These are phyloP conservation scores for Anthonomus grandis DNA, from an alignment of 1,140 invertebrate species.

Conservation along the genomic window DNA sequence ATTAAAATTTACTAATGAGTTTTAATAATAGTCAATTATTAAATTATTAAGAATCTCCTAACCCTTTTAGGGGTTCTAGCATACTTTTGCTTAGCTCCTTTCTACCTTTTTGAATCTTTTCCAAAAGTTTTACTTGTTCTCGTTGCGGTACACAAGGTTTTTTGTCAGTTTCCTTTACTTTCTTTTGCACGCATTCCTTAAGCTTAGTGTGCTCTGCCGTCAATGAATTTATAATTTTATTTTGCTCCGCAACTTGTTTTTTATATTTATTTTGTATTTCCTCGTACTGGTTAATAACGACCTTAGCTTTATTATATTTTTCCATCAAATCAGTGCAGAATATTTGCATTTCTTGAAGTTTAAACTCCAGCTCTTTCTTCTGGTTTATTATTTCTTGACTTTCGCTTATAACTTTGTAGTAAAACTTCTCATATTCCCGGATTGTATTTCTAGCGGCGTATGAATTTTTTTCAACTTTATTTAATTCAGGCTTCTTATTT, in stretches of 20 bases:
- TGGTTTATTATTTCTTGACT: conserved; percentile 18
- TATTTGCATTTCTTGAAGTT: conserved; percentile 28
- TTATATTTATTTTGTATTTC: conserved; percentile 34
- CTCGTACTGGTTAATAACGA: conserved; percentile 32
- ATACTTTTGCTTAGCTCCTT: no score
- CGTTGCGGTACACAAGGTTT: no score
- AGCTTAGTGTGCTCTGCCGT: conserved; percentile 30
- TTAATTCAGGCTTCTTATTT: conserved; percentile 20
- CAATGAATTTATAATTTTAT: conserved; percentile 27
- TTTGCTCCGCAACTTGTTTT: conserved; percentile 34
- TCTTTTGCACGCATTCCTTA: conserved; percentile 22
- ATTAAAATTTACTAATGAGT: no score
- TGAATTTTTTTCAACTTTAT: conserved; percentile 2
- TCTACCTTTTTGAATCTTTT: no score
- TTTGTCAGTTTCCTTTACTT: no score
- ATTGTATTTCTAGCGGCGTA: conserved; percentile 19
- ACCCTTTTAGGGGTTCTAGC: no score
- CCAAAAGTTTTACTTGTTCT: no score
- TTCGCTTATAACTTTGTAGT: conserved; percentile 30
- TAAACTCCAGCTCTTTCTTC: conserved; percentile 11
- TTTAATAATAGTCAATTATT: no score
- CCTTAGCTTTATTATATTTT: conserved; percentile 41
- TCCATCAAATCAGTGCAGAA: conserved; percentile 37
- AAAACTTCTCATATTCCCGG: conserved; percentile 29
- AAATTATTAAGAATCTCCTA: no score